A percentile compares a stretch with the other conserved stretches of the same genome.
phyloP scores from a whole-genome alignment of 2,113 vertebrate genomes.

The Mus musculus region DNA sequence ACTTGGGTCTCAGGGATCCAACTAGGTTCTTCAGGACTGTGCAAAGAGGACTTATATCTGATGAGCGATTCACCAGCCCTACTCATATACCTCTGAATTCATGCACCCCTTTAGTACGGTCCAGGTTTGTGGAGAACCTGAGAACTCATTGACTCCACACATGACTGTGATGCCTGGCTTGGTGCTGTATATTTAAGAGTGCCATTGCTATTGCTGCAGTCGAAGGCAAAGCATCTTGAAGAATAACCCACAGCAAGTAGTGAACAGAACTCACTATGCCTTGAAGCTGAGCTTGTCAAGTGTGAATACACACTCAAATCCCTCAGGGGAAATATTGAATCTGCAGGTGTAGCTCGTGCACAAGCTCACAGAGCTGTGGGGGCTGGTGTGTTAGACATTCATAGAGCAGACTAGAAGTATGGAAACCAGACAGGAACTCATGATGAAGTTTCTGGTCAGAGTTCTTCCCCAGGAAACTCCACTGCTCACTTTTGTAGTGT shows the following conservation, averaged over 20 bases:
- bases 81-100: neutral
- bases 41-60: neutral
- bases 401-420: neutral
- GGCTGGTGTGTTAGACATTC: neutral
- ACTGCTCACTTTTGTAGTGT: neutral
- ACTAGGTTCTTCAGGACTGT: neutral
- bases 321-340: neutral
- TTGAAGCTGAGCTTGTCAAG: neutral
- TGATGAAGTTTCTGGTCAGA: neutral
- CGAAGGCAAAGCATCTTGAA: neutral
- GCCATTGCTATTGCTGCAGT: neutral
- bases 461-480: neutral
- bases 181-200: neutral
- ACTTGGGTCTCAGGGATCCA: neutral
- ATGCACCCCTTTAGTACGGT: neutral
- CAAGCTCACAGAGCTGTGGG: neutral
- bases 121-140: neutral
- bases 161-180: neutral
- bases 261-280: neutral
- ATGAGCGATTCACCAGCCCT: neutral
- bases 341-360: neutral
- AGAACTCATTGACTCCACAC: neutral
- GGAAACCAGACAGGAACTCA: neutral
- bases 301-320: neutral
- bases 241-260: neutral